Evolutionary conservation across 2,113 vertebrate genomes (phyloP).

Genomic region (Capreolus pygargus): DNA sequence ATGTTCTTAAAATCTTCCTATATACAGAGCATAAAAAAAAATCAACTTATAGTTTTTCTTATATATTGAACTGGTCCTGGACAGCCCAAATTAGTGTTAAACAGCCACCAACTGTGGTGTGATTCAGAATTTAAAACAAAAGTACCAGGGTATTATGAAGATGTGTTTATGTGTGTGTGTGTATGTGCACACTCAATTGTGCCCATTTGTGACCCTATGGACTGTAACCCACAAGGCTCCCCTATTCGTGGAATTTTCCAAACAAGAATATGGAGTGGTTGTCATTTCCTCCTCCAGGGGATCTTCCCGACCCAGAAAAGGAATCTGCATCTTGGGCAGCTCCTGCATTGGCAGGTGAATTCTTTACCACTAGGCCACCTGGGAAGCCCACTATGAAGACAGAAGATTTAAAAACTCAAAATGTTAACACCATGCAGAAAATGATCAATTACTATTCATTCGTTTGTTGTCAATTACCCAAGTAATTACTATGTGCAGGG

Average conservation of each 20-base stretch:
- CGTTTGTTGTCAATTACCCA: background rate
- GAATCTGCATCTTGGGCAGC: background rate
- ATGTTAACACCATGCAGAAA: background rate
- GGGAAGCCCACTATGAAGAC: background rate
- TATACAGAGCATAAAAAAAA: background rate
- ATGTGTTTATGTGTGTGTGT: background rate
- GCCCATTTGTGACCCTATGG: background rate
- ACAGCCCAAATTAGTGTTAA: background rate
- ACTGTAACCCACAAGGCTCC: background rate
- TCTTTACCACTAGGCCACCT: background rate
- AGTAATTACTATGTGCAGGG: background rate
- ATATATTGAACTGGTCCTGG: background rate
- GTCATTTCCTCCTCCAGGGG: background rate
- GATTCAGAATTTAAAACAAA: background rate
- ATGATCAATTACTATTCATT: background rate
- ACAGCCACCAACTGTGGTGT: background rate
- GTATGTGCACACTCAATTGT: background rate
- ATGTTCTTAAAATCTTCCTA: background rate
- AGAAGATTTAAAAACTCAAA: background rate
- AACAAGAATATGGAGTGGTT: background rate
- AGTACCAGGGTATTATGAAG: background rate
- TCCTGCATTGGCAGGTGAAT: background rate
- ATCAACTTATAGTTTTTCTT: background rate
- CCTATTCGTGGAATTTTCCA: background rate
- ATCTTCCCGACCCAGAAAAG: background rate